Base-by-base conservation (phyloP, 1,140 invertebrate species). In the Pseudomyrmex cubaensis region DNA sequence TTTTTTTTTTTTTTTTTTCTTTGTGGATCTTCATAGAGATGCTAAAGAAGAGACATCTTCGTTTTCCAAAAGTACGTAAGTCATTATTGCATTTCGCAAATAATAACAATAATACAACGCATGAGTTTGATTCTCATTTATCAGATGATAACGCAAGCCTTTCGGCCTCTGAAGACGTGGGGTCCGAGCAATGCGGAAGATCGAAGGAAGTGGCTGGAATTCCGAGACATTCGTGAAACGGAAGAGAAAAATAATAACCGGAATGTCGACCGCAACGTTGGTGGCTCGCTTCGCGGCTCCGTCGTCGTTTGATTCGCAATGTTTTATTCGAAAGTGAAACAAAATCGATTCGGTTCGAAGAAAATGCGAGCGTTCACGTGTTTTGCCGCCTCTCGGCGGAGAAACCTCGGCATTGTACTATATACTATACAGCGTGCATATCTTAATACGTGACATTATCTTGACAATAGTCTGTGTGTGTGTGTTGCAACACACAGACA, bases 11-110 rank as follows among this genome's bases (percentile, higher is more conserved):
- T 20, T 20, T 20, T 20, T n/a, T n/a, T 2, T 13, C 93, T 54
- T 59, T 93, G 25, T 94, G 92, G 90, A 90, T 87, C 0, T 46
- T 90, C 0, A 63, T 59, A n/a, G 73, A 72, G 9, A 56, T 90
- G 17, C 35, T 74, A 1, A 89, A 75, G n/a, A 88, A 86, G 2
- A 63, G 62, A 66, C 22, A 80, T 74, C 20, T 76, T 62, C 25
- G 20, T 25, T 61, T 59, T 20, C 17, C 0, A 50, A 15, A 83
- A 72, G 82, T 84, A 84, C 74, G 66, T 22, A 46, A 61, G 5
- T 69, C 10, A 69, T 78, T 57, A 1, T 1, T 3, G 0, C 22
- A 25, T 25, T 2, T 25, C 22, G 25, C 1, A 48, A 61, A 22
- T 52, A 35, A 15, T 5, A 35, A 35, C 25, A 35, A 35, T 5